Percentiles rank a stretch among this genome's conserved stretches.
Conservation (phyloP, 2,113 vertebrate genomes). For the Anoura caudifer region DNA sequence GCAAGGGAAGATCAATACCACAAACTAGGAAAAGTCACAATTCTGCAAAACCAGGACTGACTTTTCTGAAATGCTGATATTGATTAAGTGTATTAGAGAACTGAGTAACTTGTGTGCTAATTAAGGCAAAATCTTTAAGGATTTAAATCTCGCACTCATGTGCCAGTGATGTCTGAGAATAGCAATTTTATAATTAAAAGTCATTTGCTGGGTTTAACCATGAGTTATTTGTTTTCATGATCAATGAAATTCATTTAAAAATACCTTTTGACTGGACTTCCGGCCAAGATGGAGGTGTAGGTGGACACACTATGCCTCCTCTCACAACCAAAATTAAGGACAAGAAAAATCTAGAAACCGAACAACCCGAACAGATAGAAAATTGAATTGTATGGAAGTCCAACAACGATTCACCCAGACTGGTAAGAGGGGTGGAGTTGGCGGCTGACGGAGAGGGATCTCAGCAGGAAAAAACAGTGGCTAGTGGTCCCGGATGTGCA, state of each 20-base stretch:
- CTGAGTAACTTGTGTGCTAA: background rate
- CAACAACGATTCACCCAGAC: no score
- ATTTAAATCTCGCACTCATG: background rate
- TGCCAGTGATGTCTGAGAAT: background rate
- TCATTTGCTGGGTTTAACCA: background rate
- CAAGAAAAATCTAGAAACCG: no score
- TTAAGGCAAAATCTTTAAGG: background rate
- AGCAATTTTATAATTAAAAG: background rate
- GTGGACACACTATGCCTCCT: no score
- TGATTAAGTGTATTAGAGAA: background rate
- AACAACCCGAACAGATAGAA: no score
- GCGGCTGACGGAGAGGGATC: no score
- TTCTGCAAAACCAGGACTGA: background rate
- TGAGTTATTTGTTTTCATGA: background rate
- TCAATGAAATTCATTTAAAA: background rate
- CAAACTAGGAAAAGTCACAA: background rate
- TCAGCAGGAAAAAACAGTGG: no score
- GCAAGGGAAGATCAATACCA: background rate
- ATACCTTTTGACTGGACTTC: no score
- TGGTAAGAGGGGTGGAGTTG: no score
- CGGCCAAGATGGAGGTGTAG: no score
- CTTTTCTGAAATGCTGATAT: background rate
- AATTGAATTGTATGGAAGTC: no score
- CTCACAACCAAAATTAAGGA: no score
- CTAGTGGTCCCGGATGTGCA: no score